Evolutionary conservation across 1,140 invertebrate species (phyloP), one percentile per base, ranked within the genome.

Genomic region (Caerostris extrusa): DNA sequence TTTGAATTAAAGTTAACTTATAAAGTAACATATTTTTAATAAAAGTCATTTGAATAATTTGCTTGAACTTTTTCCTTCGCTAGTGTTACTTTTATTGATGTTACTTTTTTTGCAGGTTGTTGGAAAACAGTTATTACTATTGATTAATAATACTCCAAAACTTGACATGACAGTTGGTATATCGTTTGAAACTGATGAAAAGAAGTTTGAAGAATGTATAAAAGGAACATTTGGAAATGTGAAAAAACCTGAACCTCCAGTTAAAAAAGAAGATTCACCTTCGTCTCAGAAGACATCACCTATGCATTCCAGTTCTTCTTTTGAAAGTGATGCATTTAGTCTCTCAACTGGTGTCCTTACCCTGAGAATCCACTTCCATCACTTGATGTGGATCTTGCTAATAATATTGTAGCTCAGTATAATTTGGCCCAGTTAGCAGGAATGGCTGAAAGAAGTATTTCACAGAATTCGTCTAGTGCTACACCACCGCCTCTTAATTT

Each of bases 171-270:
- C 97, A 95, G 97, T 97, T 95, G 97, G 97, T 60, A 96, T 99
- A 94, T 97, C 98, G 95, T 99, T 99, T 95, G 97, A 98, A 95
- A 97, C 98, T 0, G 97, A 98, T 95, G 97, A 97, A 90, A 97
- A 97, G 82, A 97, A 97, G 95, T 98, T 98, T 96, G 97, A 98
- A 95, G 96, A 96, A 94, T 96, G 96, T 95, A 95, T 97, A 3
- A 96, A 96, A 95, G 96, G 97, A 96, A 95, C 81, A 60, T 96
- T 96, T 95, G 94, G 93, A 60, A n/a, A 95, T 95, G 55, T 95
- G 61, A 82, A 96, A 58, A 94, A 83, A 34, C 61, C 67, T 69
- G 93, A 90, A 89, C 86, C 94, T 34, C 60, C 50, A 50, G 5
- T 58, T 8, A 82, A 90, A 34, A 67, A 92, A 83, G 91, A 90